A percentile compares a stretch with the other conserved stretches of the same genome.
These are phyloP conservation scores for Stylophora pistillata DNA, from an alignment of 64 coral and sea anemone genomes.

Conservation along the genomic window DNA sequence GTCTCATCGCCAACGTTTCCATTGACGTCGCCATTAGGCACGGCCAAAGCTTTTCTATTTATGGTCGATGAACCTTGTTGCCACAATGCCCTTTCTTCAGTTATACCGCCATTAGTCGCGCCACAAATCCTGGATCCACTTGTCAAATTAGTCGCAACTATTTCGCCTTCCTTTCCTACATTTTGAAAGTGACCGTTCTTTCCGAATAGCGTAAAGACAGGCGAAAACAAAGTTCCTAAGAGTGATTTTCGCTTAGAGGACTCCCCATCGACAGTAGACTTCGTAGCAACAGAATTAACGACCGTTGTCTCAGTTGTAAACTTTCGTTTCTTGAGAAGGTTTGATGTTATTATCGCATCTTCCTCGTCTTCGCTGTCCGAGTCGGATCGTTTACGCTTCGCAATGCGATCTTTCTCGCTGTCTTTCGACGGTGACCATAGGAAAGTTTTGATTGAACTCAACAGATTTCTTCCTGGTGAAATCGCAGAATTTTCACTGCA, in stretches of 20 bases:
- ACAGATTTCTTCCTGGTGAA: constrained; percentile 72
- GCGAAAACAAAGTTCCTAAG: constrained; percentile 94
- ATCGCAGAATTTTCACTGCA: constrained; percentile 54
- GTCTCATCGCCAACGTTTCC: constrained; percentile 90
- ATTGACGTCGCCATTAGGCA: constrained; percentile 82
- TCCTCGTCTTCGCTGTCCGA: constrained; percentile 79
- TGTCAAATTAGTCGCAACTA: constrained; percentile 4
- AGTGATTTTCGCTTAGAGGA: constrained; percentile 79
- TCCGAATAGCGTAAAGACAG: constrained; percentile 93
- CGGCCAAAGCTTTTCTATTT: constrained; percentile 37
- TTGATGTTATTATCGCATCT: constrained; percentile 93
- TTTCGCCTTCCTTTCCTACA: constrained; percentile 60
- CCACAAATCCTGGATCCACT: constrained; percentile 40
- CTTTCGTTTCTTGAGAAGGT: constrained; percentile 94
- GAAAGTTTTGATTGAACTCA: constrained; percentile 99
- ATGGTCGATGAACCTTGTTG: constrained; percentile 57
- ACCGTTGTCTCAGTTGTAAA: constrained; percentile 83
- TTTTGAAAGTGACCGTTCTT: constrained; percentile 95
- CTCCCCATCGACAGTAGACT: constrained; percentile 23
- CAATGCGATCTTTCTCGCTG: constrained; percentile 42
- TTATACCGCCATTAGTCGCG: constrained; percentile 57
- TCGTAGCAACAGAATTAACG: constrained; percentile 58
- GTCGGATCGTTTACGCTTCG: constrained; percentile 67
- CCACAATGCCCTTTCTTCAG: constrained; percentile 10
- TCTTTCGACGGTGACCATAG: constrained; percentile 90